Percentiles rank a stretch among this genome's conserved stretches.
phyloP scores from a whole-genome alignment of 2,113 vertebrate genomes.

The Corythaixoides concolor region DNA sequence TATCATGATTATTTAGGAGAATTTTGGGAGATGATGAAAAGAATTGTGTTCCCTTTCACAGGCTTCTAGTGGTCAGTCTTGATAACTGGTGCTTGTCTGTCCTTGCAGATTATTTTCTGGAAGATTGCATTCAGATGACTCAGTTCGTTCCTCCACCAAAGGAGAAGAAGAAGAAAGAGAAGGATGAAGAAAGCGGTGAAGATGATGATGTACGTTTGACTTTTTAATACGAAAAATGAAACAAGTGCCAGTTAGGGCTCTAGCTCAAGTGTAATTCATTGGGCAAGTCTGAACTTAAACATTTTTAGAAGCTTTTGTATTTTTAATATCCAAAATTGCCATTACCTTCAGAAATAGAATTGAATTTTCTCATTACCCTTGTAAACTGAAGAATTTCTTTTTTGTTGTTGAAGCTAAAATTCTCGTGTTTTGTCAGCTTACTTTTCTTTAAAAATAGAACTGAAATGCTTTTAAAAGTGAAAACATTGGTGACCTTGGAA shows the following conservation, averaged over 20 bases:
- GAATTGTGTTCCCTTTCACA: neutral
- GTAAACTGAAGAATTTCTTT: neutral
- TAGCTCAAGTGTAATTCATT: neutral
- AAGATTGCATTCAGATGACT: constrained; percentile 97
- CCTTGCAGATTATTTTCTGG: constrained; percentile 91
- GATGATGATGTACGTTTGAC: constrained; percentile 84
- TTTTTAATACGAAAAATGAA: neutral
- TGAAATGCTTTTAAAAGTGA: neutral
- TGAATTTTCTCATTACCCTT: neutral
- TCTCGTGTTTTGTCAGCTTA: neutral
- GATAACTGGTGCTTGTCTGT: neutral
- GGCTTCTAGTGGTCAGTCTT: neutral
- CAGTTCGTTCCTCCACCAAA: constrained; percentile 88
- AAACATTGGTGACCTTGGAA: neutral
- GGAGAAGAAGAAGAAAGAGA: constrained; percentile 93
- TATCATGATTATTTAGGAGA: neutral
- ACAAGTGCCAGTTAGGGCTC: neutral
- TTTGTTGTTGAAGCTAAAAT: neutral
- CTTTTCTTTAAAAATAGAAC: neutral
- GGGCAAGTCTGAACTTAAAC: neutral
- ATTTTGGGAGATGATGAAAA: neutral
- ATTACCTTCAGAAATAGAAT: neutral
- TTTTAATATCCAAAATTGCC: neutral
- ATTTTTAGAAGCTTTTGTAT: neutral
- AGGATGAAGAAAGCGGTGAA: constrained; percentile 90